Conservation (phyloP, 2,113 vertebrate genomes). For the Lipotes vexillifer region DNA sequence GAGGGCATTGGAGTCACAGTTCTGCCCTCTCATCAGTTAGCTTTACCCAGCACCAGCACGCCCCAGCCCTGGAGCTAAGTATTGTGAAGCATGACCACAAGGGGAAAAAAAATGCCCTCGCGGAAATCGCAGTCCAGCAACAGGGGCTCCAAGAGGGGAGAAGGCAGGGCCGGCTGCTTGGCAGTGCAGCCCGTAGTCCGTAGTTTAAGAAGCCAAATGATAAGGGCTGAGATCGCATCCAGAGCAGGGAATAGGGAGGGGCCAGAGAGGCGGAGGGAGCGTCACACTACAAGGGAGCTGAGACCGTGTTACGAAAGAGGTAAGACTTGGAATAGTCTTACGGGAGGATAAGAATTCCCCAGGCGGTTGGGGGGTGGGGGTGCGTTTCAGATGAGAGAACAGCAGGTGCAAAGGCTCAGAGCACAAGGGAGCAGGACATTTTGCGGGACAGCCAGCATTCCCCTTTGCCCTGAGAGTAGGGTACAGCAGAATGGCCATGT, state of each 20-base stretch:
- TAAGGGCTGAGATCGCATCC: not conserved
- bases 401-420: not conserved
- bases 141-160: not conserved
- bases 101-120: rapidly evolving
- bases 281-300: not conserved
- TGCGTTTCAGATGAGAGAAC: not conserved
- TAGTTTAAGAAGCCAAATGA: not conserved
- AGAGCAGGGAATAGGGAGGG: not conserved
- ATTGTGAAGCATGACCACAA: no score
- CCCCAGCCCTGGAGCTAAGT: not conserved
- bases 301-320: not conserved
- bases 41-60: not conserved
- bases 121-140: rapidly evolving
- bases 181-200: not conserved
- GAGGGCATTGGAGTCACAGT: rapidly evolving
- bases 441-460: rapidly evolving
- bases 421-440: not conserved
- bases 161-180: not conserved
- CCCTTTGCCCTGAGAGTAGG: not conserved
- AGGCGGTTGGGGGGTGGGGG: not conserved
- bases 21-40: not conserved
- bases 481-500: not conserved
- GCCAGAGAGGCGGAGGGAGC: not conserved
- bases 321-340: not conserved
- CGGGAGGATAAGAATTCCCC: not conserved